Base-by-base conservation (phyloP, 92 coral and sea anemone genomes). In the Parazoanthus atlanticus region DNA sequence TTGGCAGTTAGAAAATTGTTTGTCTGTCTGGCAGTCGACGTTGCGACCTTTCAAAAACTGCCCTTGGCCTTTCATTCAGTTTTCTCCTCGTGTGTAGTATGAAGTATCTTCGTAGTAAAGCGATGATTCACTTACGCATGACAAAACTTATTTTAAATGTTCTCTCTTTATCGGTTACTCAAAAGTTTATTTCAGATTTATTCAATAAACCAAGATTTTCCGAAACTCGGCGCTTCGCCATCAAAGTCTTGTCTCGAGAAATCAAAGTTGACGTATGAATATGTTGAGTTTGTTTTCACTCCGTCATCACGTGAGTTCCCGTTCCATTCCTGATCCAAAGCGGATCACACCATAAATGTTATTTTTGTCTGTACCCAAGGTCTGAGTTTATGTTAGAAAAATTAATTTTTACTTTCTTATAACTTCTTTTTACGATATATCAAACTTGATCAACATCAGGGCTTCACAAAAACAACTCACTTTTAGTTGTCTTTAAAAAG, bases 1-100 rank as follows among this genome's bases (percentile, higher is more conserved):
- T 28, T 38, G 40, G 30, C 40, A n/a, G 43, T 41, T 67, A 54
- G 30, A 70, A 69, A 84, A 41, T 29, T 65, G 32, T 36, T 12
- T 83, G 61, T 69, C 61, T 38, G 41, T 84, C 87, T 54, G 61
- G 25, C 46, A 26, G 21, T 54, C 71, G 71, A 58, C 33, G n/a
- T 43, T 78, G 65, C 86, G 86, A 83, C 86, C 86, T 83, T 83
- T 83, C 61, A 67, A n/a, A 36, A 29, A 71, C 41, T 70, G 87
- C 79, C 67, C 87, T 70, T 84, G 87, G 87, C 87, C 32, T 72
- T 65, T 84, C 87, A 69, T 69, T 70, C 78, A 71, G 49, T 32
- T 47, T 56, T 33, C 38, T 67, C 77, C 78, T 54, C 77, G 43
- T 72, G 69, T 84, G 26, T 15, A 29, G 26, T 67, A 10, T 84